Evolutionary conservation across 23 tunicate species (phyloP), one percentile per base, ranked within the genome.

Genomic region (Clavelina lepadiformis): DNA sequence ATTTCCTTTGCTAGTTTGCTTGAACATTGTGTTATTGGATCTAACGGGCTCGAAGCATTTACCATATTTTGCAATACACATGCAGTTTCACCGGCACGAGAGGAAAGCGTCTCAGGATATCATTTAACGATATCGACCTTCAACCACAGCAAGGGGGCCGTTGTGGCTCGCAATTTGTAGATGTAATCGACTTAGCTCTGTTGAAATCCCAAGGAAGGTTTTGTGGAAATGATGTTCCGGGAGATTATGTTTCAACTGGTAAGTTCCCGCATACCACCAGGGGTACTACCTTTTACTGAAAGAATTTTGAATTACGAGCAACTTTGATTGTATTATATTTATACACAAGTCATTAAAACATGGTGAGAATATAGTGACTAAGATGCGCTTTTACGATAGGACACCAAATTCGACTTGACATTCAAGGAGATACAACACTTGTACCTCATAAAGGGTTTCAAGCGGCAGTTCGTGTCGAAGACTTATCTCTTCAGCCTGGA

Each of bases 191-290:
- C 34, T 28, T 80, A 73, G 72, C 68, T 24, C 32, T 73, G 54
- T 52, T 36, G 60, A 76, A 76, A 54, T 79, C 87, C 30, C 96
- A 88, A 62, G 96, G 77, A 23, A 29, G 79, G n/a, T 88, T 68
- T 69, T 88, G 96, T 53, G 96, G 96, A 32, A 52, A 47, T 24
- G n/a, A 38, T 53, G 52, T 80, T 23, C 96, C 96, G 3, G 96
- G 96, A 11, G 96, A 88, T 73, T 88, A 88, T 41, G 87, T 88
- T 4, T 46, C 87, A 11, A 37, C 35, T 11, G 86, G 96, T 88
- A 36, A 46, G 72, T 36, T 8, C 13, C 49, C 15, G 13, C 13
- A 41, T 8, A 41, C 49, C 11, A 15, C 49, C 15, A 8, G 49
- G 13, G 49, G 11, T 41, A 41, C 15, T 8, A 41, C 49, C n/a